Percentiles rank a stretch among this genome's conserved stretches.
Evolutionary conservation across 2,888 invertebrate species (phyloP).

Genomic region (Cataglyphis altisquamis): DNA sequence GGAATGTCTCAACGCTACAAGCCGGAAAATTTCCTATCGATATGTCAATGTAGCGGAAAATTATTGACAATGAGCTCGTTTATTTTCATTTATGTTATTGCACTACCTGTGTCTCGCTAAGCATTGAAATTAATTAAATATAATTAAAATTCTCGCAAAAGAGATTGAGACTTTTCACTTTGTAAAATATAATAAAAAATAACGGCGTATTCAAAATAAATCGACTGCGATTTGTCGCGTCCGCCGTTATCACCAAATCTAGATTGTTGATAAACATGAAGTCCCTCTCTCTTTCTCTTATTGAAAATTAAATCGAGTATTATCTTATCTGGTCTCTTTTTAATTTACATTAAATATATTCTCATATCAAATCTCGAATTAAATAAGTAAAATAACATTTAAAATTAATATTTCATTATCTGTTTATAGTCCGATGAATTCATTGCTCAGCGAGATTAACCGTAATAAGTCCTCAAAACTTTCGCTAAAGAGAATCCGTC

Average conservation of each 20-base stretch:
- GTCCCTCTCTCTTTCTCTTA: background rate
- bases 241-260: background rate
- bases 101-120: background rate
- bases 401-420: conserved; percentile 5
- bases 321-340: background rate
- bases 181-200: background rate
- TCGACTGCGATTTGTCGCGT: conserved; percentile 1
- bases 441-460: background rate
- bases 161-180: background rate
- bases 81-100: background rate
- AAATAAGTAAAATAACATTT: background rate
- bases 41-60: conserved; percentile 9
- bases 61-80: background rate
- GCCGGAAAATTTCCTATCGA: conserved; percentile 17
- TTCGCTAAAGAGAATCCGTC: conserved; percentile 10
- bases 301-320: background rate
- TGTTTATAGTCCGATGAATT: background rate
- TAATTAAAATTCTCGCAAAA: background rate
- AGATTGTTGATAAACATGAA: background rate
- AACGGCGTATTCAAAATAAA: background rate
- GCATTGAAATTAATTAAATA: background rate
- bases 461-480: background rate
- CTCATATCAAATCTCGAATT: background rate
- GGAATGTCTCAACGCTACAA: background rate
- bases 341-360: conserved; percentile 18